These are phyloP conservation scores for Butastur rufipennis DNA, from an alignment of 2,113 vertebrate species.

Conservation along the genomic window DNA sequence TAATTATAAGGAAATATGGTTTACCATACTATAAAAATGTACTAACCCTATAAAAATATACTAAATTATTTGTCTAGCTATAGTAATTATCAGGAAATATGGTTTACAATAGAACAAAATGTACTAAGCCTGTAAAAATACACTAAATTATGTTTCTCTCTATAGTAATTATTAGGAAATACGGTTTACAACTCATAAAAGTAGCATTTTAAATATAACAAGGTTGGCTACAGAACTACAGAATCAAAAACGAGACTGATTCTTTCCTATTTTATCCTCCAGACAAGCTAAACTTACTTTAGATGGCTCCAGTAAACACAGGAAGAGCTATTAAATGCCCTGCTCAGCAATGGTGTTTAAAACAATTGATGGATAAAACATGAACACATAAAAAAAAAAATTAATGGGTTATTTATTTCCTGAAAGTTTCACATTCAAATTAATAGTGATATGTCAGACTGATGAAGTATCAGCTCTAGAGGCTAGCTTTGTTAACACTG, in stretches of 20 bases:
- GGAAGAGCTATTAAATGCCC: not conserved
- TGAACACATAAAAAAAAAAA: not conserved
- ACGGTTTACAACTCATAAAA: constrained; percentile 38
- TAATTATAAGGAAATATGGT: constrained; percentile 72
- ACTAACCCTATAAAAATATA: constrained; percentile 65
- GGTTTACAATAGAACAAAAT: constrained; percentile 66
- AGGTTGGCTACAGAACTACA: not conserved
- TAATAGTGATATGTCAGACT: constrained; percentile 1
- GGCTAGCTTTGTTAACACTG: not conserved
- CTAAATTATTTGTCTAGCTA: constrained; percentile 70
- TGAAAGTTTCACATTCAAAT: constrained; percentile 1
- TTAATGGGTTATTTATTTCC: constrained; percentile 10
- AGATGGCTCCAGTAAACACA: not conserved
- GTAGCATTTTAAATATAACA: constrained; percentile 53
- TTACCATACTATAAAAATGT: constrained; percentile 70
- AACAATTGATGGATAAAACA: constrained; percentile 2
- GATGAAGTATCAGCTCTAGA: constrained; percentile 24
- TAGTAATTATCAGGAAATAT: constrained; percentile 71
- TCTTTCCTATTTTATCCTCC: not conserved
- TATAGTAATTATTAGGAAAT: constrained; percentile 55
- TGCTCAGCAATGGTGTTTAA: not conserved
- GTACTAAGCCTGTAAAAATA: constrained; percentile 65
- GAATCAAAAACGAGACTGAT: constrained; percentile 11
- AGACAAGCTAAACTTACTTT: not conserved
- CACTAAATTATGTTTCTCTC: constrained; percentile 56